Evolutionary conservation across 2,888 invertebrate genomes (phyloP).

Genomic region (Anorthoa munda): DNA sequence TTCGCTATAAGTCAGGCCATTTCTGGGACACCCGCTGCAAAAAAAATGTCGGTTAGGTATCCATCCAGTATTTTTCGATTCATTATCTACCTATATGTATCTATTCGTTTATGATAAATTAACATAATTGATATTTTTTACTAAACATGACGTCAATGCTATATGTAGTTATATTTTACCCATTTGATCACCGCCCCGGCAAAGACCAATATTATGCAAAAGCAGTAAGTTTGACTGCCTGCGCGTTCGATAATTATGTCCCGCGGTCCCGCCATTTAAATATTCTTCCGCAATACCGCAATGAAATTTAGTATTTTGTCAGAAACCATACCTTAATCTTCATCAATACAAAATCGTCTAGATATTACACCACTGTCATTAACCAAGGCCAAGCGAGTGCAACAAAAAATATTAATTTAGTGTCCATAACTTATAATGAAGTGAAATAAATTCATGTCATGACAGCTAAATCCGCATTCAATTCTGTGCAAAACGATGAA

Average conservation of each 20-base stretch:
- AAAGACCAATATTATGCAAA: neutral
- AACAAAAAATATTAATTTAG: constrained; percentile 45
- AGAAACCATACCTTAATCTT: neutral
- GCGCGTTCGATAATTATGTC: neutral
- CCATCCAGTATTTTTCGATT: too few relatives aligned
- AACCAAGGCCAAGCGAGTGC: constrained; percentile 43
- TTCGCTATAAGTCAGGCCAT: neutral
- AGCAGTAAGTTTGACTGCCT: neutral
- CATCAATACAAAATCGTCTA: constrained; percentile 9
- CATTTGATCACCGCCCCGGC: neutral
- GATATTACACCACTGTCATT: constrained; percentile 19
- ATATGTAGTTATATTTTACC: neutral
- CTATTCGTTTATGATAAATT: neutral
- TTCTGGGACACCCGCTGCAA: neutral
- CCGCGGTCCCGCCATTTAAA: neutral
- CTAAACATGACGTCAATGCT: neutral
- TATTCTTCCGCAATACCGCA: neutral
- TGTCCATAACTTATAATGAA: constrained; percentile 42
- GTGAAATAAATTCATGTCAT: constrained; percentile 60
- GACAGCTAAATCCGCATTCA: constrained; percentile 44
- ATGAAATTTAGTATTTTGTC: constrained; percentile 6
- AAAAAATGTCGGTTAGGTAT: neutral
- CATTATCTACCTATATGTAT: too few relatives aligned
- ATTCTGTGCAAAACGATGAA: constrained; percentile 41
- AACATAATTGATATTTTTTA: neutral